A percentile compares a stretch with the other conserved stretches of the same genome.
These are phyloP conservation scores for Psix sp. DNA, from an alignment of 1,140 invertebrate genomes.

Conservation along the genomic window DNA sequence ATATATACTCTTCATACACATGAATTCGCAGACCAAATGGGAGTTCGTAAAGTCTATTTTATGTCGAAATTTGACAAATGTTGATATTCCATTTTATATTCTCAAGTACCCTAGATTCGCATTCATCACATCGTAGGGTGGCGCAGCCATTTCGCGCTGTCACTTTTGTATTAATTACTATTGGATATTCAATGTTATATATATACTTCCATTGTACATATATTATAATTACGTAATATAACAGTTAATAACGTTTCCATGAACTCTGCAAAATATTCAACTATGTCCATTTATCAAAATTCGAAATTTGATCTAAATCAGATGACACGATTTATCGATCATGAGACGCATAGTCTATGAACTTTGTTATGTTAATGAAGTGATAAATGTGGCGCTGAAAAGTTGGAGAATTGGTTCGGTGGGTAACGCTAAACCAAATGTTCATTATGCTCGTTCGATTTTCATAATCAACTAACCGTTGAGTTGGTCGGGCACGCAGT, in stretches of 20 bases:
- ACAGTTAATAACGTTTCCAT: slow-evolving; percentile 24
- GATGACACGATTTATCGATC: too few species aligned
- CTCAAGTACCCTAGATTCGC: slow-evolving; percentile 59
- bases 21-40: slow-evolving; percentile 37
- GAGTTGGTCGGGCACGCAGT: background rate
- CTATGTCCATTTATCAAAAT: too few species aligned
- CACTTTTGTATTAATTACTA: slow-evolving; percentile 43
- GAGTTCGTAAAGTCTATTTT: slow-evolving; percentile 62
- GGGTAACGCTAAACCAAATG: slow-evolving; percentile 42
- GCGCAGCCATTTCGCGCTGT: slow-evolving; percentile 9
- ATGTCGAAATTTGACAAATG: slow-evolving; percentile 49
- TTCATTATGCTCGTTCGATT: slow-evolving; percentile 57
- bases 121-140: slow-evolving; percentile 8
- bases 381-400: background rate
- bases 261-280: background rate
- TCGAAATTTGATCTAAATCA: too few species aligned
- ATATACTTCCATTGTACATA: slow-evolving; percentile 49
- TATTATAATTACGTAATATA: slow-evolving; percentile 50
- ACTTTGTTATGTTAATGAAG: background rate
- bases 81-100: slow-evolving; percentile 69
- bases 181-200: slow-evolving; percentile 40
- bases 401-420: background rate
- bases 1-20: too few species aligned
- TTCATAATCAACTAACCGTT: slow-evolving; percentile 43
- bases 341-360: too few species aligned